These are phyloP conservation scores for Nymphalis polychloros DNA, from an alignment of 2,888 invertebrate species.

Conservation along the genomic window DNA sequence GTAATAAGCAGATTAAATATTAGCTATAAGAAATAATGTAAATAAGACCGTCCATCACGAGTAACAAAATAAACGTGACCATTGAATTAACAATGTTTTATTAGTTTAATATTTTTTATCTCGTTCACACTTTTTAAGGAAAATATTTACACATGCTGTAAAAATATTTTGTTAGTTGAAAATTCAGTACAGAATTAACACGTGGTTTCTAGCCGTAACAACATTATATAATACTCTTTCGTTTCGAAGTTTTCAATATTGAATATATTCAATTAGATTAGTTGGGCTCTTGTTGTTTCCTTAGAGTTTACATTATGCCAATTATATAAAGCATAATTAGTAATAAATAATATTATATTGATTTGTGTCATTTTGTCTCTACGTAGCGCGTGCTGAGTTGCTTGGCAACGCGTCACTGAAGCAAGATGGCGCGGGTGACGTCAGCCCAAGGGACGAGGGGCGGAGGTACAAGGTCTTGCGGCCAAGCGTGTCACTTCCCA, in stretches of 20 bases:
- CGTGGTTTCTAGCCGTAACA: slow-evolving; percentile 1
- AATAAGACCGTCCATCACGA: slow-evolving; percentile 5
- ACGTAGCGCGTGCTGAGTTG: slow-evolving; percentile 68
- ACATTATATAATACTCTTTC: background rate
- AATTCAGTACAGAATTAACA: slow-evolving; percentile 20
- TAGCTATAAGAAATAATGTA: slow-evolving; percentile 11
- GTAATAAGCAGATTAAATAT: slow-evolving; percentile 7
- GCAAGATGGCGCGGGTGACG: slow-evolving; percentile 80
- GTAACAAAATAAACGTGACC: slow-evolving; percentile 27
- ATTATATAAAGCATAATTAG: background rate
- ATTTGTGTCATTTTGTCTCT: slow-evolving; percentile 38
- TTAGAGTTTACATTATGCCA: background rate
- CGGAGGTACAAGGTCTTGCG: slow-evolving; percentile 65
- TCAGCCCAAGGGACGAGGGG: slow-evolving; percentile 54
- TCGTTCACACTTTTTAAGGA: slow-evolving; percentile 22
- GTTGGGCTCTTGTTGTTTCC: too few species aligned
- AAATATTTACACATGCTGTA: slow-evolving; percentile 21
- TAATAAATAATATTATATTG: slow-evolving; percentile 18
- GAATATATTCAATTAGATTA: background rate
- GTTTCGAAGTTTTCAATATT: background rate
- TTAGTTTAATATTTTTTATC: slow-evolving; percentile 16
- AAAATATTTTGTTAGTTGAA: slow-evolving; percentile 6
- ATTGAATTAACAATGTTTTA: slow-evolving; percentile 22
- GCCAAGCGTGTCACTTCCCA: slow-evolving; percentile 76
- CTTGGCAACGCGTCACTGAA: slow-evolving; percentile 72